Evolutionary conservation across 2,113 vertebrate genomes (phyloP).

Genomic region (Lophius piscatorius): DNA sequence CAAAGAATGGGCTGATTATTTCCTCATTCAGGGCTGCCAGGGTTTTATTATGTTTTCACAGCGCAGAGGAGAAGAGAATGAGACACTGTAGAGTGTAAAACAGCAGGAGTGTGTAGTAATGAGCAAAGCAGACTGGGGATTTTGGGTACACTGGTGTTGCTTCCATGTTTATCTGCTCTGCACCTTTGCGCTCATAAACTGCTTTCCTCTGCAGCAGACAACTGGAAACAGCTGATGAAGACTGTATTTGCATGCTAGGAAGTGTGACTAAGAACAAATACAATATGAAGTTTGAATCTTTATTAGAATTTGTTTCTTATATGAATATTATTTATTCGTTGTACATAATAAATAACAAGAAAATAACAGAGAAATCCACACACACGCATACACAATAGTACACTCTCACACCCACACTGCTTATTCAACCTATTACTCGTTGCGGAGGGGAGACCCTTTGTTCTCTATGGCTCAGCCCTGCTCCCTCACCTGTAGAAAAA

Average conservation of each 20-base stretch:
- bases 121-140: constrained; percentile 32
- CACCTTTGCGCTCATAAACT: constrained; percentile 26
- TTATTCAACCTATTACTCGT: constrained; percentile 48
- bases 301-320: no score
- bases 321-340: no score
- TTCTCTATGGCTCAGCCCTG: background rate
- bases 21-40: constrained; percentile 12
- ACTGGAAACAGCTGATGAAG: constrained; percentile 26
- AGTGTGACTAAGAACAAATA: constrained; percentile 17
- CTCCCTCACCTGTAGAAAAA: no score
- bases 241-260: constrained; percentile 12
- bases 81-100: constrained; percentile 16
- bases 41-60: constrained; percentile 24
- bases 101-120: constrained; percentile 27
- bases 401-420: constrained; percentile 11
- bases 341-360: no score
- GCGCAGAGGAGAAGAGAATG: constrained; percentile 24
- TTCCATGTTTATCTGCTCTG: constrained; percentile 30
- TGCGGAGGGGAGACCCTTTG: constrained; percentile 34
- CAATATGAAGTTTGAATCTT: constrained; percentile 5
- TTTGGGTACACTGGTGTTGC: constrained; percentile 28
- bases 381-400: constrained; percentile 8
- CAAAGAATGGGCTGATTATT: constrained; percentile 36
- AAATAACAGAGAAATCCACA: background rate
- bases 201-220: constrained; percentile 27